Conservation (phyloP, 2,797 vertebrate genomes). For the Mormyrops attenuatus region DNA sequence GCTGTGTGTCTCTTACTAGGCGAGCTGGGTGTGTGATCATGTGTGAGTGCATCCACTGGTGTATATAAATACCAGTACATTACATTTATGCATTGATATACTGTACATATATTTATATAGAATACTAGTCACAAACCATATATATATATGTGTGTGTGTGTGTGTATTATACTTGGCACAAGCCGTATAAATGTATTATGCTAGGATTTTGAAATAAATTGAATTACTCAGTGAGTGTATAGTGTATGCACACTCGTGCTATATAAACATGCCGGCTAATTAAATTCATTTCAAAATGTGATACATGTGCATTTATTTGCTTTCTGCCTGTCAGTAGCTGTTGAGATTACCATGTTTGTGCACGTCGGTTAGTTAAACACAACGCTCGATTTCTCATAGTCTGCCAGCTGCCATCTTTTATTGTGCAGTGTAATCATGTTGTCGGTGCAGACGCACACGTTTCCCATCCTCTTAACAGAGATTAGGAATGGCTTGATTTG, state of each 20-base stretch:
- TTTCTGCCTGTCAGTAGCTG: background rate
- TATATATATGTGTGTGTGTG: background rate
- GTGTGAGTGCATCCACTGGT: background rate
- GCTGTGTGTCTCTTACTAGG: background rate
- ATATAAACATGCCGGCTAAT: slow-evolving; percentile 8
- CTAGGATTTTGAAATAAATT: slow-evolving; percentile 6
- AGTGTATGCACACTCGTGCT: background rate
- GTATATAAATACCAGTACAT: background rate
- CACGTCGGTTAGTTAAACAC: background rate
- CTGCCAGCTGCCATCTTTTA: slow-evolving; percentile 3
- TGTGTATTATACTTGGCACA: background rate
- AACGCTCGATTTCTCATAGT: background rate
- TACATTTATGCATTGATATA: background rate
- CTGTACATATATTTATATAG: background rate
- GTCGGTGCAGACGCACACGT: background rate
- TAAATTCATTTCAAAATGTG: slow-evolving; percentile 13
- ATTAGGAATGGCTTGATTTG: slow-evolving; percentile 3
- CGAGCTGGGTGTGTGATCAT: background rate
- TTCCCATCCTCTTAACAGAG: slow-evolving; percentile 11
- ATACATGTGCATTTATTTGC: slow-evolving; percentile 8
- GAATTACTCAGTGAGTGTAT: background rate
- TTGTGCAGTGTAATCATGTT: background rate
- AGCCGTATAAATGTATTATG: background rate
- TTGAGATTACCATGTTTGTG: slow-evolving; percentile 9
- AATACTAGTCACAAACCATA: background rate